Conservation (phyloP, 2,888 invertebrate species). For the Callyntrura guangdongensis region DNA sequence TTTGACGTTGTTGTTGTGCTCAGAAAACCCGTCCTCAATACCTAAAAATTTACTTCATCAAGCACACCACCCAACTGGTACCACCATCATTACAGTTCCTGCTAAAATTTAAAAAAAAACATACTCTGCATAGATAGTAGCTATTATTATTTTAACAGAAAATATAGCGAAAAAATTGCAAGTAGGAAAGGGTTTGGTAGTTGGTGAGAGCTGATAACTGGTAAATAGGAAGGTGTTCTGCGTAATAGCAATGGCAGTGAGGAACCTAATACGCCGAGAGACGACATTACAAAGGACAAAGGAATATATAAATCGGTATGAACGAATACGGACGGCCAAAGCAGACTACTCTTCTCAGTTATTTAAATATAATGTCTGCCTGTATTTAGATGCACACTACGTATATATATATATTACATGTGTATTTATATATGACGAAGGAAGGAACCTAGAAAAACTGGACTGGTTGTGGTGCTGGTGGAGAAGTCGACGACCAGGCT, state of each 20-base stretch:
- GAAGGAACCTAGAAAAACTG: conserved; percentile 76
- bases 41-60: conserved; percentile 1
- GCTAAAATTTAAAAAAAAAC: background rate
- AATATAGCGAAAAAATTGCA: conserved; percentile 26
- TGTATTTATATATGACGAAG: conserved; percentile 42
- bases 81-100: background rate
- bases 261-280: conserved; percentile 20
- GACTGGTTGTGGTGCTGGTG: conserved; percentile 72
- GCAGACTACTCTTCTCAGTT: background rate
- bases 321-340: conserved; percentile 15
- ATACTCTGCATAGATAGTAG: background rate
- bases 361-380: background rate
- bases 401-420: conserved; percentile 37
- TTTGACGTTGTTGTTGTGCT: background rate
- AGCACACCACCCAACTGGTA: too few species aligned
- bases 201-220: background rate
- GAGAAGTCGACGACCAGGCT: conserved; percentile 80
- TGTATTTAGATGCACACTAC: background rate
- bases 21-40: conserved; percentile 45
- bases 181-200: conserved; percentile 3
- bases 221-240: background rate
- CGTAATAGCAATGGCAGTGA: background rate
- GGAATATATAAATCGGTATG: conserved; percentile 28
- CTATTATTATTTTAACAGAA: conserved; percentile 1
- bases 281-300: conserved; percentile 51